A percentile compares a stretch with the other conserved stretches of the same genome.
These are phyloP conservation scores for Hypselothyrea guttata DNA, from an alignment of 2,888 invertebrate genomes.

Conservation along the genomic window DNA sequence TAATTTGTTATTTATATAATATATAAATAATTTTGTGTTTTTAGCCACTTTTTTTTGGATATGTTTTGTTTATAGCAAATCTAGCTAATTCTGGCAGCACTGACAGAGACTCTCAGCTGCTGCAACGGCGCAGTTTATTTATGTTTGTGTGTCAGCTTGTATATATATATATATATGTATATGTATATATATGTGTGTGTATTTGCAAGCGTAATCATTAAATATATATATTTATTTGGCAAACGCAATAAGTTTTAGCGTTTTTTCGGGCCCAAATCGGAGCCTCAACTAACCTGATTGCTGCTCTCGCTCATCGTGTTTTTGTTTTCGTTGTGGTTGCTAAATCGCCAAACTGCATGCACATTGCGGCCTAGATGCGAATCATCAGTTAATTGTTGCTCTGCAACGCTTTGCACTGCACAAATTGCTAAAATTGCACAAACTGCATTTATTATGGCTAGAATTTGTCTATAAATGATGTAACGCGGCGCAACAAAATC, in stretches of 20 bases:
- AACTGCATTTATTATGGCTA: slow-evolving; percentile 30
- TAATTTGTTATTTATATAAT: too few relatives aligned
- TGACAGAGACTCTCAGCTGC: slow-evolving; percentile 25
- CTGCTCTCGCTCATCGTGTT: slow-evolving; percentile 71
- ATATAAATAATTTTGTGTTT: too few relatives aligned
- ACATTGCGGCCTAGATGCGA: slow-evolving; percentile 30
- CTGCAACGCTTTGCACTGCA: slow-evolving; percentile 16
- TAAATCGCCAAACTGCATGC: slow-evolving; percentile 40
- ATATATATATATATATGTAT: slow-evolving; percentile 11
- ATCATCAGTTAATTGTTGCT: slow-evolving; percentile 25
- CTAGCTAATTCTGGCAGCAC: too few relatives aligned
- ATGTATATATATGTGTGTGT: slow-evolving; percentile 13
- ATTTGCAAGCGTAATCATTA: slow-evolving; percentile 54
- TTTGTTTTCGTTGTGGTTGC: slow-evolving; percentile 38
- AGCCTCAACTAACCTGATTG: slow-evolving; percentile 70
- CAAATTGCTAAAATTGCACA: slow-evolving; percentile 28
- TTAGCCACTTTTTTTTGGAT: too few relatives aligned
- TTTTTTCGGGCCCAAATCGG: slow-evolving; percentile 15
- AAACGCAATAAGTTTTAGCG: too few relatives aligned
- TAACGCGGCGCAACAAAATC: slow-evolving; percentile 46
- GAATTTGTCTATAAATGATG: slow-evolving; percentile 54
- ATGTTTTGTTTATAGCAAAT: too few relatives aligned
- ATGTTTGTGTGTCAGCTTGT: slow-evolving; percentile 21
- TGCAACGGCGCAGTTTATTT: slow-evolving; percentile 56
- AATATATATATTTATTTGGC: slow-evolving; percentile 15